Evolutionary conservation across 2,113 vertebrate genomes (phyloP).

Genomic region (Struthidea cinerea): DNA sequence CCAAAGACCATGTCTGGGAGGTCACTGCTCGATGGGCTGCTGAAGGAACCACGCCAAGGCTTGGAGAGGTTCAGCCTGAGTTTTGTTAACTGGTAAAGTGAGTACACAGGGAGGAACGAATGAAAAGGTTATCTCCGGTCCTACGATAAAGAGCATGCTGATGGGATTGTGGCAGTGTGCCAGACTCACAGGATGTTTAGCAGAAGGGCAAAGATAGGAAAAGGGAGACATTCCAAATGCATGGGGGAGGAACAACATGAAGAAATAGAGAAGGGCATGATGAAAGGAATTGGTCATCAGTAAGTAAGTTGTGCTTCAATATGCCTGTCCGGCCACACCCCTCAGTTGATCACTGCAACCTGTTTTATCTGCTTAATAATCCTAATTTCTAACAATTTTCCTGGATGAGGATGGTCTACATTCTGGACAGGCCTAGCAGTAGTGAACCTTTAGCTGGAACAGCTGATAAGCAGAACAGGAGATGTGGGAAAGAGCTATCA

Average conservation of each 20-base stretch:
- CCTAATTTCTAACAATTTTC: neutral
- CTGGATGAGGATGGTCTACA: neutral
- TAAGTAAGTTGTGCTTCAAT: neutral
- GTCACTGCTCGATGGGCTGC: neutral
- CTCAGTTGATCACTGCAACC: neutral
- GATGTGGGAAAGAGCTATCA: neutral
- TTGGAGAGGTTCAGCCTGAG: neutral
- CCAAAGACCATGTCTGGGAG: neutral
- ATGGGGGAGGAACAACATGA: neutral
- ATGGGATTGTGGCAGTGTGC: neutral
- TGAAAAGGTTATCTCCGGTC: neutral
- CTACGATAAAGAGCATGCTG: neutral
- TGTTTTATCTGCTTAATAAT: neutral
- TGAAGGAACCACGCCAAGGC: neutral
- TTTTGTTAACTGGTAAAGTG: neutral
- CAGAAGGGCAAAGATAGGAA: neutral
- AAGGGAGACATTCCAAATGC: neutral
- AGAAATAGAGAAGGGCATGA: neutral
- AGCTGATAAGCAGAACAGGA: neutral
- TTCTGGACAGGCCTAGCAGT: accelerated
- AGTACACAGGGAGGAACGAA: neutral
- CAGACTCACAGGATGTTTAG: neutral
- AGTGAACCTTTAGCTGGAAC: neutral
- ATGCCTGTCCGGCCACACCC: neutral
- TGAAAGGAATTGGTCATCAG: neutral